Base-by-base conservation (phyloP, 1,140 invertebrate genomes). In the Drosophila virilis region DNA sequence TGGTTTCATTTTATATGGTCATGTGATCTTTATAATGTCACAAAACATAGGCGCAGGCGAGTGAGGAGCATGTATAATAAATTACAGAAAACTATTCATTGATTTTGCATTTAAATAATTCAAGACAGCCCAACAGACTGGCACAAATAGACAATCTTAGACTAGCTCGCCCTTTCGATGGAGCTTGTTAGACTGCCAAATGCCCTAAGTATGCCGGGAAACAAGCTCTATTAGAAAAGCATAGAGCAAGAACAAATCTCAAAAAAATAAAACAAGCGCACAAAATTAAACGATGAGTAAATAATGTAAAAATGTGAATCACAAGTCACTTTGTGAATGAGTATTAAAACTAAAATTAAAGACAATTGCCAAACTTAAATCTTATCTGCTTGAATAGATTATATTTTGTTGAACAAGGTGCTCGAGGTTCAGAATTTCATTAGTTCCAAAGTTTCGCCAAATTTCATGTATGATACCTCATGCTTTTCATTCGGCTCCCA, bases 1-100 rank as follows among this genome's bases (percentile, higher is more conserved):
- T 54, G 65, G 15, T 50, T 74, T 48, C 69, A 67, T 48, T 66
- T 61, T 22, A 35, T 38, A 10, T 28, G 8, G 12, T 74, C 71
- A 69, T 68, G 71, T 74, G 71, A 74, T 74, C 57, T 50, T 13
- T 10, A 8, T 10, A 12, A 38, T 35, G 9, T 17, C 10, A 28
- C 17, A 10, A 43, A 35, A 4, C 6, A 13, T 10, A 60, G 48
- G n/a, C 6, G 2, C 10, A 15, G 32, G 7, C 32, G 33, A 50
- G 35, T 1, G 9, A n/a, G 46, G 46, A 6, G n/a, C 9, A 40
- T 1, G 13, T 35, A 38, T 62, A 33, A 48, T 57, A 70, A 51
- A 50, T 58, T 38, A 3, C 55, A 37, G 13, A 15, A 40, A 46
- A 12, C 15, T 42, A 52, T 59, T 71, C 60, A 60, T 61, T 54